These are phyloP conservation scores for Nothocercus nigrocapillus DNA, from an alignment of 2,113 vertebrate species.

Conservation along the genomic window DNA sequence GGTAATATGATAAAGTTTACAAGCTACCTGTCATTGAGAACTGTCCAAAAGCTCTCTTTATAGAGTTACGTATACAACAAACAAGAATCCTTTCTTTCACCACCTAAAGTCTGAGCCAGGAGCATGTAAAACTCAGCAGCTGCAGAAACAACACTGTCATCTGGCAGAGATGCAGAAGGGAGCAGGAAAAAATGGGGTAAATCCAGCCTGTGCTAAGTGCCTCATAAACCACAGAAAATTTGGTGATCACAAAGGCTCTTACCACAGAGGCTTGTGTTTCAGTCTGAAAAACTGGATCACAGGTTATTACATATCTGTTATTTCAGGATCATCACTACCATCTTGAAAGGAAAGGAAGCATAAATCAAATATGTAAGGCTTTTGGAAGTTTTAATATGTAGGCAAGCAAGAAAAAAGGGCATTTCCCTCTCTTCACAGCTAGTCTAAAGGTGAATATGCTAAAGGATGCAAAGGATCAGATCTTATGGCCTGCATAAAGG, in stretches of 20 bases:
- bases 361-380: neutral
- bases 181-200: neutral
- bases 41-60: neutral
- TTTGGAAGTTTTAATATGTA: neutral
- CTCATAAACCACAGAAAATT: neutral
- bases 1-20: neutral
- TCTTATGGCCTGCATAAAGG: neutral
- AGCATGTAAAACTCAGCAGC: neutral
- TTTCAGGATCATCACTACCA: neutral
- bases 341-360: neutral
- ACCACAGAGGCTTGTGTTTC: neutral
- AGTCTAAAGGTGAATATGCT: neutral
- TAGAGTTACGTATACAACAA: neutral
- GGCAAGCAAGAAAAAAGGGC: neutral
- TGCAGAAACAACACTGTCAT: neutral
- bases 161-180: fast-evolving
- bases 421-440: neutral
- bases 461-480: neutral
- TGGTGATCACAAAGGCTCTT: neutral
- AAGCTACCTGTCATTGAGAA: neutral
- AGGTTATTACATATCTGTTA: neutral
- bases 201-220: neutral
- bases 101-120: neutral
- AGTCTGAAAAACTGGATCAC: neutral
- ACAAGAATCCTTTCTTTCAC: neutral